These are phyloP conservation scores for Metellina segmentata DNA, from an alignment of 2,888 invertebrate genomes.

Conservation along the genomic window DNA sequence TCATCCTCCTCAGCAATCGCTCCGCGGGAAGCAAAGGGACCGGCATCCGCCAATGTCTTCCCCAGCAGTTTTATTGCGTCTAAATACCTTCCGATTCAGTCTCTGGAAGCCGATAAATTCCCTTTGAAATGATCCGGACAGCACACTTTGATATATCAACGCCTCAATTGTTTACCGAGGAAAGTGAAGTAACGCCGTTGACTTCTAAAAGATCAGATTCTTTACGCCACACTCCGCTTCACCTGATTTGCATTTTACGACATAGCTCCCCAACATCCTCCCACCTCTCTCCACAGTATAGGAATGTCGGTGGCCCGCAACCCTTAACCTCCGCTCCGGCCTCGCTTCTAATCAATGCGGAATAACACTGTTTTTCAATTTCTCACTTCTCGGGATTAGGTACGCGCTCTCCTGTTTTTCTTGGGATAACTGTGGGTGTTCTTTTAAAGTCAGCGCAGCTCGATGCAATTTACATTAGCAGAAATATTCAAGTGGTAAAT, in stretches of 20 bases:
- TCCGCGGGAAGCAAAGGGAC: not conserved
- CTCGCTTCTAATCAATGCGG: slow-evolving; percentile 16
- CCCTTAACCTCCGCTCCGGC: not conserved
- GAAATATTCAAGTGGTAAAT: too few species aligned
- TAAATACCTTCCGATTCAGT: not conserved
- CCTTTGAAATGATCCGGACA: not conserved
- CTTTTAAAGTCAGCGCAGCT: not conserved
- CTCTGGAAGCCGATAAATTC: slow-evolving; percentile 39
- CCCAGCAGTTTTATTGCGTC: slow-evolving; percentile 13
- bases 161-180: slow-evolving; percentile 59
- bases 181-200: slow-evolving; percentile 41
- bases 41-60: too few species aligned
- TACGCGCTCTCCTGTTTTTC: not conserved
- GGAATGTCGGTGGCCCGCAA: slow-evolving; percentile 25
- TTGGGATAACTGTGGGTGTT: not conserved
- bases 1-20: not conserved
- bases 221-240: slow-evolving; percentile 46
- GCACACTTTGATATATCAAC: slow-evolving; percentile 44
- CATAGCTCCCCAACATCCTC: slow-evolving; percentile 10
- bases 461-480: too few species aligned
- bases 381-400: not conserved
- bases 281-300: not conserved
- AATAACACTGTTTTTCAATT: not conserved
- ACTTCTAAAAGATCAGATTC: slow-evolving; percentile 59
- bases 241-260: slow-evolving; percentile 74